Evolutionary conservation across 2,888 invertebrate genomes (phyloP).

Genomic region (Boloria selene): DNA sequence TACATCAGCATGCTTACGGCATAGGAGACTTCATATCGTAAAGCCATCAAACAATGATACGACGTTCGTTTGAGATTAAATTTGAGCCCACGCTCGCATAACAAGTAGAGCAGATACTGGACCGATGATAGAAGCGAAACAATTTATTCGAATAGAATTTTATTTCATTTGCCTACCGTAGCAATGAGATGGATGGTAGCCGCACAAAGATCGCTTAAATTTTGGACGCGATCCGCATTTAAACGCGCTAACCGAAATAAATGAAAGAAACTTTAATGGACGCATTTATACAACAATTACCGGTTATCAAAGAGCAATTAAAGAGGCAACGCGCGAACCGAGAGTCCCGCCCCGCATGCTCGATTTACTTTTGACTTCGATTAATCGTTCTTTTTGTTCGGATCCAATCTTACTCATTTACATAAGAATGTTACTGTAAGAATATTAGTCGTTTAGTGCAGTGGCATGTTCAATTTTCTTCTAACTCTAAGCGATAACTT

Average conservation of each 20-base stretch:
- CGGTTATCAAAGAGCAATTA: constrained; percentile 74
- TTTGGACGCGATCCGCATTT: constrained; percentile 55
- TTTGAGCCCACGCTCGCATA: constrained; percentile 63
- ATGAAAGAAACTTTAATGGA: constrained; percentile 62
- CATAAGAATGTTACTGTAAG: constrained; percentile 63
- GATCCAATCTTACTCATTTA: constrained; percentile 67
- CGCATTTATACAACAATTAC: constrained; percentile 71
- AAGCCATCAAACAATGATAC: constrained; percentile 54
- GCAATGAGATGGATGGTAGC: constrained; percentile 22
- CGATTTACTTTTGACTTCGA: constrained; percentile 73
- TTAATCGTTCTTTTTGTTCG: constrained; percentile 71
- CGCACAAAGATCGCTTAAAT: constrained; percentile 32
- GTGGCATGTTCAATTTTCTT: constrained; percentile 38
- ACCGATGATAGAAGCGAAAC: constrained; percentile 20
- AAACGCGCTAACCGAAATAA: constrained; percentile 58
- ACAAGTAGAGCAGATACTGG: constrained; percentile 46
- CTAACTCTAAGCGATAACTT: constrained; percentile 29
- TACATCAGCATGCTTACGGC: constrained; percentile 33
- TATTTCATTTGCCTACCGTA: constrained; percentile 28
- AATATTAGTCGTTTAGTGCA: constrained; percentile 37
- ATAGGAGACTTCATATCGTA: constrained; percentile 46
- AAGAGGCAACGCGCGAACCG: constrained; percentile 62
- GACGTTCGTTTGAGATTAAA: constrained; percentile 54
- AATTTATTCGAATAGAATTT: constrained; percentile 24
- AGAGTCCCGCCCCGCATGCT: constrained; percentile 60